Evolutionary conservation across 2,888 invertebrate species (phyloP), one percentile per base, ranked within the genome.

Genomic region (Ophion ellenae): DNA sequence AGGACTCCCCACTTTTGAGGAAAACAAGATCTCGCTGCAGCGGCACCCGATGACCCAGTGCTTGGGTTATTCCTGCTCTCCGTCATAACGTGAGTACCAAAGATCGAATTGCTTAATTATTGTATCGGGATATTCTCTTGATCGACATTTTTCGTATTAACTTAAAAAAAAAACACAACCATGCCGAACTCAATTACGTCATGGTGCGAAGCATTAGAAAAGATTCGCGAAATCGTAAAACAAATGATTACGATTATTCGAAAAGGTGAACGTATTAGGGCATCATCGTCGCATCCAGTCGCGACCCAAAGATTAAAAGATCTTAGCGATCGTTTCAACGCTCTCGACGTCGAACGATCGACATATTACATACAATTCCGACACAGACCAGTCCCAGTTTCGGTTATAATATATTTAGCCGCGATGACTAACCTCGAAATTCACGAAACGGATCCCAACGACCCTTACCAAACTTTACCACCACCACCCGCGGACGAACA

Each of bases 391-490:
- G 78, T 78, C 1, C 78, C 78, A 4, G 14, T 78, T 4, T 78
- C 69, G 9, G 45, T 78, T 5, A 69, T 78, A 24, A 69, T 78
- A 78, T 78, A 78, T 78, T n/a, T 78, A n/a, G 78, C 78, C 61
- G 45, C 78, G 24, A 78, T 78, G 78, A 78, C 78, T 0, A 24
- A 57, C 4, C 10, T 9, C 28, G 69, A 78, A 61, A 78, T 78
- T 4, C 36, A 40, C 40, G 45, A 69, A 69, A 45, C 69, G 45
- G 78, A 78, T 61, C 61, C 69, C 17, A 9, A 14, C 7, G 61
- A 77, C 40, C 77, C 77, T 11, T 77, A 67, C 20, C 77, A 77
- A 59, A 24, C 67, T 14, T 2, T 1, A 14, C 77, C 67, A 1
- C 77, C 77, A 9, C 77, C 77, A 20, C 40, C 77, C 14, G 40